These are phyloP conservation scores for Macrobrachium rosenbergii DNA, from an alignment of 1,140 invertebrate genomes.

Conservation along the genomic window DNA sequence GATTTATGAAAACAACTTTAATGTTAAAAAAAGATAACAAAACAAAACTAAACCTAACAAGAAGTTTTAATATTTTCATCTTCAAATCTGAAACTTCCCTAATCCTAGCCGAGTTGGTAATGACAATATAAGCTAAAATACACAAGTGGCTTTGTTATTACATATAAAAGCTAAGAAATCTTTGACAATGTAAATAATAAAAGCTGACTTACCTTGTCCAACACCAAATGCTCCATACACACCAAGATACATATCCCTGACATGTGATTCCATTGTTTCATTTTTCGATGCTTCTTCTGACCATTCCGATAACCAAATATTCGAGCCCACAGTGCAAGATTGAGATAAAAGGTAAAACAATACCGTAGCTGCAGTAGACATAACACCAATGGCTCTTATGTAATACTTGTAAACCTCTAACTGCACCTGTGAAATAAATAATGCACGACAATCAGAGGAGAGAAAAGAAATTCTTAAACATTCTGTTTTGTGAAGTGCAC, in stretches of 20 bases:
- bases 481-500: neutral
- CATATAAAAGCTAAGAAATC: too few relatives aligned
- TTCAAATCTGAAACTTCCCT: too few relatives aligned
- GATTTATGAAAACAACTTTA: too few relatives aligned
- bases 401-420: conserved; percentile 51
- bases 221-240: conserved; percentile 89
- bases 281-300: conserved; percentile 74
- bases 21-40: too few relatives aligned
- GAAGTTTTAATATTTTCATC: neutral
- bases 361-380: neutral
- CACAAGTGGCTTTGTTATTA: too few relatives aligned
- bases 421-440: conserved; percentile 32
- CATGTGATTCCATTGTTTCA: conserved; percentile 54
- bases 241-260: conserved; percentile 85
- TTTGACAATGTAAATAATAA: too few relatives aligned
- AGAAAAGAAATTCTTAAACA: neutral
- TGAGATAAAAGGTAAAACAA: conserved; percentile 42
- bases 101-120: too few relatives aligned
- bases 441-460: neutral
- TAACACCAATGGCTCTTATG: conserved; percentile 35
- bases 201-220: conserved; percentile 83
- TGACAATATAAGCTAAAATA: too few relatives aligned
- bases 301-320: conserved; percentile 93
- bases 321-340: conserved; percentile 87
- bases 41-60: too few relatives aligned